phyloP scores from a whole-genome alignment of 2,888 invertebrate genomes.

The Meteorus colon region DNA sequence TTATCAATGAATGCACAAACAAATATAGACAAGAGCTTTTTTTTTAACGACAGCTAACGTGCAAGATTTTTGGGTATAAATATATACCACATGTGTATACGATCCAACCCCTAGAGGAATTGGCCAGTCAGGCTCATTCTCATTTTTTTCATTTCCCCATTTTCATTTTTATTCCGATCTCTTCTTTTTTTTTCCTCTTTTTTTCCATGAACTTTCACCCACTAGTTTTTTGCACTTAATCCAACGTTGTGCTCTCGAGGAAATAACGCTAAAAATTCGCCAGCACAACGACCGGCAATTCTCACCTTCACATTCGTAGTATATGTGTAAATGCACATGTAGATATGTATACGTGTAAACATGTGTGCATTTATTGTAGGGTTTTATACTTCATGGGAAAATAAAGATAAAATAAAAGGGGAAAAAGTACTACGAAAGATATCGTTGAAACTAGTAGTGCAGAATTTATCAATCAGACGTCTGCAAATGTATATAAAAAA shows the following conservation, averaged over 20 bases:
- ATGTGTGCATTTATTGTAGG: neutral
- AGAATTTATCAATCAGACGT: too few species aligned
- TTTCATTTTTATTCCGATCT: neutral
- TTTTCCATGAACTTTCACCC: conserved; percentile 9
- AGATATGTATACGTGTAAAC: conserved; percentile 8
- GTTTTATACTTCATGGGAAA: neutral
- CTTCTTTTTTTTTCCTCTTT: neutral
- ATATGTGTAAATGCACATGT: conserved; percentile 20
- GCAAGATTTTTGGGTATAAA: neutral
- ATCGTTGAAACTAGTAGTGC: too few species aligned
- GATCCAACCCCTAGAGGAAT: neutral
- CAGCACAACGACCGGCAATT: conserved; percentile 28
- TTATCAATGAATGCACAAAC: neutral
- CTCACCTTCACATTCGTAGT: neutral
- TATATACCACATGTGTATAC: neutral
- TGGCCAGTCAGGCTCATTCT: neutral
- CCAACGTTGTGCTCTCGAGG: conserved; percentile 6
- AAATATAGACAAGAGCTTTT: too few species aligned
- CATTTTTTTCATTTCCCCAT: conserved; percentile 1
- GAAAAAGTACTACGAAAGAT: neutral
- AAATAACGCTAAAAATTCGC: conserved; percentile 31
- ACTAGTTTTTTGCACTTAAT: conserved; percentile 2
- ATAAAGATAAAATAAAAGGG: neutral
- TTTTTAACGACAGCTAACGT: too few species aligned
- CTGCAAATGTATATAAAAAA: too few species aligned